A percentile compares a stretch with the other conserved stretches of the same genome.
Evolutionary conservation across 2,113 vertebrate species (phyloP).

Genomic region (Clarias magur): DNA sequence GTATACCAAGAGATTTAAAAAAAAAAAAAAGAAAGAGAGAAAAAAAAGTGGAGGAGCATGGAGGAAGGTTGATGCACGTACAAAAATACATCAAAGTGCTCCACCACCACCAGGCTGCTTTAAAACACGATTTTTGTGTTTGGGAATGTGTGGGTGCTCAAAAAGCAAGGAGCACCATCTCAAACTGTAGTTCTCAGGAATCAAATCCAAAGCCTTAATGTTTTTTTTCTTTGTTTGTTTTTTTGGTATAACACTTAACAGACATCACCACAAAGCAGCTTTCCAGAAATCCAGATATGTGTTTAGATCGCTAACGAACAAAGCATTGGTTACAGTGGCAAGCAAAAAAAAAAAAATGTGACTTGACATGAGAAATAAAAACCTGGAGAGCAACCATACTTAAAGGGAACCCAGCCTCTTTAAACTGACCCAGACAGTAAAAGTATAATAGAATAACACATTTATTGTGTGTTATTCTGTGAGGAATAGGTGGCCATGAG

Average conservation of each 20-base stretch:
- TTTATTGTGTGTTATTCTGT: neutral
- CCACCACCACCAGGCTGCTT: constrained; percentile 22
- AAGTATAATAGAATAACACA: neutral
- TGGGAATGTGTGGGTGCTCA: constrained; percentile 28
- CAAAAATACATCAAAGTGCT: constrained; percentile 23
- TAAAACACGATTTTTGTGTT: constrained; percentile 14
- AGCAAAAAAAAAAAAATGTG: neutral
- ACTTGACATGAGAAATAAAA: neutral
- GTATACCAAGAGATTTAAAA: constrained; percentile 1
- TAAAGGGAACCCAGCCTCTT: neutral
- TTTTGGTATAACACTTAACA: neutral
- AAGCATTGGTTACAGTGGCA: neutral
- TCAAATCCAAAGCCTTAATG: neutral
- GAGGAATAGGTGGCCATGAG: neutral
- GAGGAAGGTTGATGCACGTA: constrained; percentile 18
- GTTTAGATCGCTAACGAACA: neutral
- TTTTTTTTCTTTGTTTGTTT: neutral
- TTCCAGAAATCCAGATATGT: neutral
- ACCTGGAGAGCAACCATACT: neutral
- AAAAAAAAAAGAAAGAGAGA: neutral
- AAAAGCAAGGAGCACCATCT: constrained; percentile 1
- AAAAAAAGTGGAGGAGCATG: constrained; percentile 3
- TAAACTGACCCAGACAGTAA: neutral
- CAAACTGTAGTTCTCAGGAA: constrained; percentile 18
- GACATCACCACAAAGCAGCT: neutral